phyloP scores from a whole-genome alignment of 2,113 vertebrate species.

The Podarcis raffonei region DNA sequence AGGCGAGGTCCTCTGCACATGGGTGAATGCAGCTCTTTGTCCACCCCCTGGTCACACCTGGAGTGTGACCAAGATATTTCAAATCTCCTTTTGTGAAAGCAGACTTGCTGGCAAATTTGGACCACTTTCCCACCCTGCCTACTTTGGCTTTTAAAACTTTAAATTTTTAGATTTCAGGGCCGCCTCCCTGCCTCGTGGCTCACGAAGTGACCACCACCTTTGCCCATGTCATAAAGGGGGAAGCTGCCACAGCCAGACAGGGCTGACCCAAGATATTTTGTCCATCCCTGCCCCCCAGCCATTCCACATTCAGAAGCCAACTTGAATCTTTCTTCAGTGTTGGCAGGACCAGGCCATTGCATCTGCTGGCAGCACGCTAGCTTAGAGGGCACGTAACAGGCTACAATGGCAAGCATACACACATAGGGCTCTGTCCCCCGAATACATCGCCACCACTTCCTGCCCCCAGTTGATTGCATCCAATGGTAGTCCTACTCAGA shows the following conservation, averaged over 20 bases:
- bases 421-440: too few species aligned
- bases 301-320: neutral
- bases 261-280: neutral
- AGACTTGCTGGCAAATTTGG: neutral
- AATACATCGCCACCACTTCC: too few species aligned
- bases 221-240: too few species aligned
- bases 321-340: neutral
- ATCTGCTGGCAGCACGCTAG: too few species aligned
- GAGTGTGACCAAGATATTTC: neutral
- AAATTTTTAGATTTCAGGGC: neutral
- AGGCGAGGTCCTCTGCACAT: conserved; percentile 58
- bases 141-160: neutral
- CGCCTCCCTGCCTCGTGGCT: neutral
- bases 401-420: too few species aligned
- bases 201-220: too few species aligned
- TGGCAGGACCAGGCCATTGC: too few species aligned
- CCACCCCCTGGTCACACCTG: neutral
- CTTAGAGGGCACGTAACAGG: too few species aligned
- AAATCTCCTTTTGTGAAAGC: neutral
- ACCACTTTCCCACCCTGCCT: neutral
- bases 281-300: neutral
- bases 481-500: too few species aligned
- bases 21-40: conserved; percentile 38
- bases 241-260: neutral
- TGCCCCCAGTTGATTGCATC: too few species aligned